Base-by-base conservation (phyloP, 1,140 invertebrate genomes). In the Aphelenchoides avenae region DNA sequence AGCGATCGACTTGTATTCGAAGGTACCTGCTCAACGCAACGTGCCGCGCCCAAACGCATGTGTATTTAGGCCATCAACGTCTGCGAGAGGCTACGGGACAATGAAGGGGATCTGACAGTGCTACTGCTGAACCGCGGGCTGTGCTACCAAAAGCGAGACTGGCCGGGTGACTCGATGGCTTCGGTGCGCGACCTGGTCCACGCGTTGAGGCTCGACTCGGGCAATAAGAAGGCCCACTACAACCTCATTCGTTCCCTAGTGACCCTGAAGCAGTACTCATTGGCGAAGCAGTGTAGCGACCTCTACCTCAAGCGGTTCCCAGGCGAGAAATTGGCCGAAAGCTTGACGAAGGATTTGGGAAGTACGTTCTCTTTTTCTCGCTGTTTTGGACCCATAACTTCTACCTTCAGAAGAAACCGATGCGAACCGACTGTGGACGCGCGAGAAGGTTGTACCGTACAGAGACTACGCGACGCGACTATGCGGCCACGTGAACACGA, bases 381-480 rank as follows among this genome's bases (percentile, higher is more conserved):
- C n/a, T n/a, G n/a, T n/a, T n/a, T n/a, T n/a, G n/a, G n/a, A n/a
- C n/a, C n/a, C n/a, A n/a, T n/a, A n/a, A n/a, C n/a, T n/a, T n/a
- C n/a, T n/a, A n/a, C n/a, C n/a, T n/a, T 15, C 6, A 11, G 50
- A 53, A 15, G 48, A 43, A 41, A 29, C 15, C 15, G 22, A 20
- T 56, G n/a, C 39, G 1, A 31, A 57, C 40, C 22, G 29, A n/a
- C 11, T 40, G 20, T 62, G 59, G 59, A 36, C 33, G 22, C 31
- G 30, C 7, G 36, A 31, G n/a, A 36, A 49, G 33, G 43, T 18
- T 20, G n/a, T 33, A 9, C 20, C 34, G 2, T 22, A 40, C 26
- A 40, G 59, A 5, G 58, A 62, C 37, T 61, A 50, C 31, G 6
- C 37, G 15, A 33, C 51, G 2, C 33, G 59, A 31, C 61, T 44